Evolutionary conservation across 2,113 vertebrate species (phyloP), one percentile per base, ranked within the genome.

Genomic region (Dicentrarchus labrax): DNA sequence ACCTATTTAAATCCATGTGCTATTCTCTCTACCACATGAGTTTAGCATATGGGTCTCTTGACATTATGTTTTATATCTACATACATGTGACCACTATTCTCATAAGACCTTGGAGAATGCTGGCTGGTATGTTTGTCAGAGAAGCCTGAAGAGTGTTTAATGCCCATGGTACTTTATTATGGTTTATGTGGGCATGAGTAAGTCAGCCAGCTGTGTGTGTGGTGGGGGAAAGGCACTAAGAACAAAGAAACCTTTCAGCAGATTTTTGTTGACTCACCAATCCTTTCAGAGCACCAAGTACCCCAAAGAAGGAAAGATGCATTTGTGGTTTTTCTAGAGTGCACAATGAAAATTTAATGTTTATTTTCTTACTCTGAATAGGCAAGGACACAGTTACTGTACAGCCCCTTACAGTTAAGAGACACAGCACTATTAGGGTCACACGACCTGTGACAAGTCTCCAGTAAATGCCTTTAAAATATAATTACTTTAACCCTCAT

Each of bases 311-410:
- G 50, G 66, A 79, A 77, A 86, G 76, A 79, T 85, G 84, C 78
- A 82, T 88, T 90, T 81, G 76, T 84, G 30, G 1, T 61, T 90
- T 88, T 89, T 71, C 72, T 66, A 11, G 65, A 88, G 79, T 65
- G 68, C 76, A 57, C 38, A 61, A 86, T 91, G 51, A 91, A 92
- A 91, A 68, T 85, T 86, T 74, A 76, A 92, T 91, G 80, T 61
- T 77, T 80, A 47, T 71, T 65, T 83, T 84, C 43, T 71, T 61
- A 41, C 61, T 48, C 53, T 76, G 45, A 30, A 78, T 62, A 78
- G 43, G 56, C 65, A 78, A 50, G 24, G 4, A 82, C 61, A 39
- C 3, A 59, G 10, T 65, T 36, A 70, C 36, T 69, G 39, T 36
- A 51, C 61, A 50, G 68, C 68, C 24, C 0, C 39, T 5, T 47